phyloP scores from a whole-genome alignment of 2,113 vertebrate genomes.

The Gallinago undulata region DNA sequence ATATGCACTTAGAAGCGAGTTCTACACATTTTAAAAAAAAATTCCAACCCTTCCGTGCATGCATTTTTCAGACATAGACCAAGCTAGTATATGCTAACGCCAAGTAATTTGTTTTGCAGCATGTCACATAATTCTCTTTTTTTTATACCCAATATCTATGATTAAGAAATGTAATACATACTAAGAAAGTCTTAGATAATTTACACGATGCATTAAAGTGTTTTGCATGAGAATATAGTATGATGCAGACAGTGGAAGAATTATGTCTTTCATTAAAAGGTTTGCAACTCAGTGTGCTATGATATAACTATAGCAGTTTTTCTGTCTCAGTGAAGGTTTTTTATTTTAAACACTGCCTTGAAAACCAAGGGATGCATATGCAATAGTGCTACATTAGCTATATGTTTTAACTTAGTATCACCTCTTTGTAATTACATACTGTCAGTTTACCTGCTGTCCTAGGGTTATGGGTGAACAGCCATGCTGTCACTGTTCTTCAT shows the following conservation, averaged over 20 bases:
- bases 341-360: slow-evolving; percentile 74
- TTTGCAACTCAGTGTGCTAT: slow-evolving; percentile 75
- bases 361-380: slow-evolving; percentile 69
- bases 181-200: slow-evolving; percentile 76
- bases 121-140: slow-evolving; percentile 63
- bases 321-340: slow-evolving; percentile 74
- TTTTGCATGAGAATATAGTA: slow-evolving; percentile 81
- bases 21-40: background rate
- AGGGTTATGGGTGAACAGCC: slow-evolving; percentile 74
- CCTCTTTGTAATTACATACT: slow-evolving; percentile 68
- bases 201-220: slow-evolving; percentile 78
- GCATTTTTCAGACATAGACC: slow-evolving; percentile 41
- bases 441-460: slow-evolving; percentile 72
- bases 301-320: slow-evolving; percentile 77
- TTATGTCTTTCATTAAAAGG: slow-evolving; percentile 83
- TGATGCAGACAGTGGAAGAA: slow-evolving; percentile 76
- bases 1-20: slow-evolving; percentile 32
- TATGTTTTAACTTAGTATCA: slow-evolving; percentile 75
- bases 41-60: background rate
- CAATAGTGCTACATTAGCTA: slow-evolving; percentile 35
- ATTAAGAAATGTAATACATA: slow-evolving; percentile 79
- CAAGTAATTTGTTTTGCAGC: slow-evolving; percentile 58
- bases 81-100: slow-evolving; percentile 39
- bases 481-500: slow-evolving; percentile 63
- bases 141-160: slow-evolving; percentile 68